phyloP scores from a whole-genome alignment of 2,113 vertebrate species.

The Heloderma charlesbogerti region DNA sequence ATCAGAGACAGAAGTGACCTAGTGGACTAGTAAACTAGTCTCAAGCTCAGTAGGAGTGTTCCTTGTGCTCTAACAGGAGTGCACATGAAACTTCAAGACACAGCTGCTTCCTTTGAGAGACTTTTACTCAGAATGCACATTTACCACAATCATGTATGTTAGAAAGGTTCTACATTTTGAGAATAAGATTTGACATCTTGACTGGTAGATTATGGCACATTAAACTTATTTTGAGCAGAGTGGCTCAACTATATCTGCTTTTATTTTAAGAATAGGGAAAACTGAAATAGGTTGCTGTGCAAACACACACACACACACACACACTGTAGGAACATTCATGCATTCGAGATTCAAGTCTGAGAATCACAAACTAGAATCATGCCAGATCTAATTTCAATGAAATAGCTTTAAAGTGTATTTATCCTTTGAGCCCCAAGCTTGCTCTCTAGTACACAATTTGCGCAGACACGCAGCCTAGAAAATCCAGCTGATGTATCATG shows the following conservation, averaged over 20 bases:
- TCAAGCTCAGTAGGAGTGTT: neutral
- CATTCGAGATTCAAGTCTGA: slow-evolving; percentile 58
- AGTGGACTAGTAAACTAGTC: neutral
- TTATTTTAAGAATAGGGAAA: slow-evolving; percentile 28
- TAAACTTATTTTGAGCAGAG: neutral
- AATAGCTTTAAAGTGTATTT: slow-evolving; percentile 63
- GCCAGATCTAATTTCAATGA: slow-evolving; percentile 54
- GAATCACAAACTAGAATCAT: slow-evolving; percentile 60
- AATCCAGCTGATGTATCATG: slow-evolving; percentile 51
- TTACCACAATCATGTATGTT: neutral
- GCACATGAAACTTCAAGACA: slow-evolving; percentile 19
- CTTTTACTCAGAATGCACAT: slow-evolving; percentile 9
- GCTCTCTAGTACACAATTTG: slow-evolving; percentile 61
- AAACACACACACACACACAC: slow-evolving; percentile 7
- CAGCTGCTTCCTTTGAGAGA: slow-evolving; percentile 20
- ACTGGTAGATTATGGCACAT: neutral
- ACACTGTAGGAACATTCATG: slow-evolving; percentile 17
- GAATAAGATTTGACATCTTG: neutral
- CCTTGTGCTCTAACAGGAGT: neutral
- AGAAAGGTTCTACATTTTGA: neutral
- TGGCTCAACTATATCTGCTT: neutral
- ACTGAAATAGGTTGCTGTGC: slow-evolving; percentile 44
- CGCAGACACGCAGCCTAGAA: slow-evolving; percentile 53
- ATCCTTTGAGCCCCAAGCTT: slow-evolving; percentile 64
- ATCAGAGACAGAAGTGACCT: slow-evolving; percentile 37